Evolutionary conservation across 2,113 vertebrate genomes (phyloP), one percentile per base, ranked within the genome.

Genomic region (Phylloscopus trochiloides): DNA sequence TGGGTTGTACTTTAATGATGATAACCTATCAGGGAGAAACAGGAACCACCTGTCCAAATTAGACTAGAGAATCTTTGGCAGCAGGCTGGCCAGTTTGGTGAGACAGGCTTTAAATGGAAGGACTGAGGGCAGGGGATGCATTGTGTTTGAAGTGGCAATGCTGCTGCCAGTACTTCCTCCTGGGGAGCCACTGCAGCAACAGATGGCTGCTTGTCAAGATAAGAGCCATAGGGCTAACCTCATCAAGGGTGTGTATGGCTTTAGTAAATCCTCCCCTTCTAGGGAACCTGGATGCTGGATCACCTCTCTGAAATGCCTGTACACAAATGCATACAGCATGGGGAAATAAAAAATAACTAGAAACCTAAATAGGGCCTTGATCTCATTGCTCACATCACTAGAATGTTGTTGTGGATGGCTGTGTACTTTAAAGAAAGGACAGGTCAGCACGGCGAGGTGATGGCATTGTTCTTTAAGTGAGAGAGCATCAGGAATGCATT

Each of bases 361-460:
- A 63, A 84, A 54, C 21, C 4, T 11, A 22, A 43, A 38, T 1
- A 73, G 11, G 28, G 32, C 47, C 25, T 26, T 47, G 48, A 63
- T 54, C 14, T 63, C 40, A 17, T 20, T 83, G 67, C 17, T 45
- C 8, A 21, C 26, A 9, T 26, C 51, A 32, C 17, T 26, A 11
- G 26, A 45, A 45, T 17, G 11, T 52, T 61, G 31, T 51, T 16
- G 10, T 31, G 19, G 54, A 24, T 26, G 26, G 17, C 38, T 72
- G 32, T 43, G 32, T 52, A 52, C 32, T 62, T 72, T 14, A 45
- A 20, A 36, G 47, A 62, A 83, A 52, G 32, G 21, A 72, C 32
- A 36, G 32, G 3, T 36, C 32, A 72, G 32, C 0, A 0, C 1
- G 1, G 26, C 0, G 0, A 36, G 38, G 66, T 32, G 20, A 31